phyloP scores from a whole-genome alignment of 2,797 vertebrate species.

The Lateolabrax maculatus region DNA sequence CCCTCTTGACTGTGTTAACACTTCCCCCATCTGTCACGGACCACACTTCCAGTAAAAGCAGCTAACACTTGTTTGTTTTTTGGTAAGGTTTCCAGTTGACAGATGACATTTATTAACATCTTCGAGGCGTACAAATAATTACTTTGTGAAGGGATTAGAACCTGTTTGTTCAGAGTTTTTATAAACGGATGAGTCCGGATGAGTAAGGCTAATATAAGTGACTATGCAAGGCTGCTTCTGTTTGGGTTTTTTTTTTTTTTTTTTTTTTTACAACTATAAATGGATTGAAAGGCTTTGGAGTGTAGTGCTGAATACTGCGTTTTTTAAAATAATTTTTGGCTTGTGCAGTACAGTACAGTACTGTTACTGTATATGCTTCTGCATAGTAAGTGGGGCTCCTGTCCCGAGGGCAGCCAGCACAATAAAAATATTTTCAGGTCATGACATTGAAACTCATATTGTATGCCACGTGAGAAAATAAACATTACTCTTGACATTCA shows the following conservation, averaged over 20 bases:
- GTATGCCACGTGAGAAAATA: conserved; percentile 11
- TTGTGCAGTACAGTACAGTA: not conserved
- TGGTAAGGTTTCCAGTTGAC: conserved; percentile 20
- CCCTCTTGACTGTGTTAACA: conserved; percentile 20
- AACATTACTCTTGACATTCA: conserved; percentile 9
- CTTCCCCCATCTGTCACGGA: conserved; percentile 37
- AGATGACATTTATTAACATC: conserved; percentile 9
- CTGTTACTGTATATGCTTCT: not conserved
- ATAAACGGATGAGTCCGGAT: conserved; percentile 6
- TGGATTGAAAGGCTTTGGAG: conserved; percentile 16
- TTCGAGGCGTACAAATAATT: conserved; percentile 14
- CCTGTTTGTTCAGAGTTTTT: conserved; percentile 33
- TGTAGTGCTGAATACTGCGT: conserved; percentile 9
- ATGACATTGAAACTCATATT: conserved; percentile 33
- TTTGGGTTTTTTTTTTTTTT: not conserved
- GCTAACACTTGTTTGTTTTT: conserved; percentile 21
- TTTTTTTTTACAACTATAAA: conserved; percentile 14
- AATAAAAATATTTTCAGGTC: conserved; percentile 29
- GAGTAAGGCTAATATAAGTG: conserved; percentile 11
- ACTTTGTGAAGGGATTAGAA: conserved; percentile 10
- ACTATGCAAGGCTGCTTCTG: not conserved
- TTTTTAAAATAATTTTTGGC: conserved; percentile 22
- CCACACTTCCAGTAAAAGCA: conserved; percentile 30
- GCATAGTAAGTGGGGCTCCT: conserved; percentile 5
- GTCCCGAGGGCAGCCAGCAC: not conserved